A percentile compares a stretch with the other conserved stretches of the same genome.
Conservation (phyloP, 2,797 vertebrate genomes). For the Typhlichthys subterraneus region DNA sequence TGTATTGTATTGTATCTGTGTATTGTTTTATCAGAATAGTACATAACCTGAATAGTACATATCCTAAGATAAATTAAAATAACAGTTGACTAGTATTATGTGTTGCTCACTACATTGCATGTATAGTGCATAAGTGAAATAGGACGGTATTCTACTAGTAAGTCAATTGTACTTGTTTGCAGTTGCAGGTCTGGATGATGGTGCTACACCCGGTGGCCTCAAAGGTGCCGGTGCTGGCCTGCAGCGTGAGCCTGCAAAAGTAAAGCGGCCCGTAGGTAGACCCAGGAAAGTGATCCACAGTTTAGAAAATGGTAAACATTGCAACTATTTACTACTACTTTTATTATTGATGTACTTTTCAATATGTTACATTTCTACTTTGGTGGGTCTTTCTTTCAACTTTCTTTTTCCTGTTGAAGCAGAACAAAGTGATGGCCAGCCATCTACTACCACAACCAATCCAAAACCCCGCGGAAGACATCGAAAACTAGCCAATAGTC, state of each 20-base stretch:
- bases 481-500: conserved; percentile 70
- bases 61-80: too few relatives aligned
- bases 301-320: conserved; percentile 76
- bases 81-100: too few relatives aligned
- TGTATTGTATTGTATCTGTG: too few relatives aligned
- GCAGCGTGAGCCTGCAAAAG: conserved; percentile 68
- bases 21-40: too few relatives aligned
- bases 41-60: too few relatives aligned
- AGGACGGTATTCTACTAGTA: neutral
- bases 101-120: too few relatives aligned
- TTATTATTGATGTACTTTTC: conserved; percentile 3
- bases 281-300: conserved; percentile 79
- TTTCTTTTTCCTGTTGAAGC: conserved; percentile 25
- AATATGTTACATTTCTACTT: neutral
- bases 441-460: conserved; percentile 63
- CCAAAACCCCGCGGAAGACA: conserved; percentile 75
- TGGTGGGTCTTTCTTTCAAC: conserved; percentile 8
- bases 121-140: too few relatives aligned
- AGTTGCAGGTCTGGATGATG: conserved; percentile 81
- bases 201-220: conserved; percentile 79
- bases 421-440: conserved; percentile 81
- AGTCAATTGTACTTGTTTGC: neutral
- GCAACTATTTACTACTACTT: too few relatives aligned
- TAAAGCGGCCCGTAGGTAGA: conserved; percentile 59
- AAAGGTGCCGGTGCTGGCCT: conserved; percentile 64